phyloP scores from a whole-genome alignment of 37 sponge, comb jelly and placozoan genomes.

The Amphimedon queenslandica region DNA sequence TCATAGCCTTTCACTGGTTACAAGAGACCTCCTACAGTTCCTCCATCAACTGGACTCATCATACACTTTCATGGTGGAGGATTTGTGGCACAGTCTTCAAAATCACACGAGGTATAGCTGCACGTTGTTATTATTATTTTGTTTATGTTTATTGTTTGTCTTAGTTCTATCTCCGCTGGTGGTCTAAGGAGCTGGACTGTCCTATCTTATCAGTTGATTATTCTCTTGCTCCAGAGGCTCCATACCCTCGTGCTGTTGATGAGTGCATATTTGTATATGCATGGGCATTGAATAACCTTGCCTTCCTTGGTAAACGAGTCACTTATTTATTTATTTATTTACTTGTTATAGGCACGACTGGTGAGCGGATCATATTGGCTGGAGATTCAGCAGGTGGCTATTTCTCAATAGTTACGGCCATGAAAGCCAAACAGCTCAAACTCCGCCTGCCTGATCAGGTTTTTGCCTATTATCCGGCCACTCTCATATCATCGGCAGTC shows the following conservation, averaged over 20 bases:
- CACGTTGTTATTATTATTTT: no score
- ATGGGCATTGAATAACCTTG: conserved; percentile 81
- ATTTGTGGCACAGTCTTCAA: conserved; percentile 81
- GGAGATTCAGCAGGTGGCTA: conserved; percentile 98
- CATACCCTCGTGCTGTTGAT: conserved; percentile 86
- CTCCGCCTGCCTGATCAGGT: conserved; percentile 78
- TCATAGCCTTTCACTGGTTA: background rate
- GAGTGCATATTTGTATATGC: conserved; percentile 88
- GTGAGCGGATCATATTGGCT: conserved; percentile 66
- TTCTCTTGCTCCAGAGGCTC: conserved; percentile 86
- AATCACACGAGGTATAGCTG: conserved; percentile 91
- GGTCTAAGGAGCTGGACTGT: conserved; percentile 77
- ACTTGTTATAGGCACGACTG: conserved; percentile 79
- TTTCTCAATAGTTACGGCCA: conserved; percentile 59
- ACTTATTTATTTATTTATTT: no score
- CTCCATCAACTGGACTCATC: conserved; percentile 51
- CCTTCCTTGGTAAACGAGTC: conserved; percentile 41
- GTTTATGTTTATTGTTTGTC: no score
- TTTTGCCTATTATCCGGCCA: conserved; percentile 69
- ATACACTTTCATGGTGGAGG: conserved; percentile 97
- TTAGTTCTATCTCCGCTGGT: conserved; percentile 77
- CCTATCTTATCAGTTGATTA: conserved; percentile 89
- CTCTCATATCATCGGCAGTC: conserved; percentile 12
- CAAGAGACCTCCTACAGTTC: background rate
- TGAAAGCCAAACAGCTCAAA: conserved; percentile 74